Conservation (phyloP, 2,113 vertebrate genomes). For the Ariopsis seemanni region DNA sequence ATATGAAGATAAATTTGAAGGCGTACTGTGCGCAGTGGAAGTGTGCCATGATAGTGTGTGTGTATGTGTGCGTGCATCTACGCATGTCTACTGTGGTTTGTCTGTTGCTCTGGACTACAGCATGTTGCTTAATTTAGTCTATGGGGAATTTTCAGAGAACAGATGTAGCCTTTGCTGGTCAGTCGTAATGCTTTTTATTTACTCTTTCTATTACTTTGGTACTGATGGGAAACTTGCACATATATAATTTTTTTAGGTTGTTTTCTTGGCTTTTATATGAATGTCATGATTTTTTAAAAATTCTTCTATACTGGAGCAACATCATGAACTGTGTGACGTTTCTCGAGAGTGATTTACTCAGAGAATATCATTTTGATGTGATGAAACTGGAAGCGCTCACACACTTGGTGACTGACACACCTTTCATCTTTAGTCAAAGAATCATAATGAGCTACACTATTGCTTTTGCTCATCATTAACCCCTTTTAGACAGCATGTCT, state of each 20-base stretch:
- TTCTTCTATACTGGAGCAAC: background rate
- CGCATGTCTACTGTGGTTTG: constrained; percentile 47
- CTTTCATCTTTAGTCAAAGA: constrained; percentile 12
- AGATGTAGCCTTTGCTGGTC: constrained; percentile 57
- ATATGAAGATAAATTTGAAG: constrained; percentile 30
- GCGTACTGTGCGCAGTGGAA: constrained; percentile 19
- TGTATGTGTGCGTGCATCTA: constrained; percentile 2
- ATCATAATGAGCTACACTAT: background rate
- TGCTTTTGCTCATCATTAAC: background rate
- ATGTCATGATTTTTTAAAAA: background rate
- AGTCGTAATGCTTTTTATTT: constrained; percentile 56
- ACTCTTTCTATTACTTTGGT: constrained; percentile 11
- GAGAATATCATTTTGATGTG: background rate
- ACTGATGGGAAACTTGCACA: background rate
- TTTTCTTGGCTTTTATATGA: background rate
- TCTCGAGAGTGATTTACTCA: background rate
- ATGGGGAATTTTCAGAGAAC: constrained; percentile 61
- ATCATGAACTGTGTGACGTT: constrained; percentile 9
- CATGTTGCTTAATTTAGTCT: constrained; percentile 64
- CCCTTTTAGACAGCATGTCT: background rate
- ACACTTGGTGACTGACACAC: constrained; percentile 22
- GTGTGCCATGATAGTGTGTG: constrained; percentile 25
- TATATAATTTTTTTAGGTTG: background rate
- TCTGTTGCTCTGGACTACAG: constrained; percentile 52
- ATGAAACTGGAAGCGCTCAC: constrained; percentile 6